phyloP scores from a whole-genome alignment of 2,797 vertebrate genomes.

The Peromyscus nudipes region DNA sequence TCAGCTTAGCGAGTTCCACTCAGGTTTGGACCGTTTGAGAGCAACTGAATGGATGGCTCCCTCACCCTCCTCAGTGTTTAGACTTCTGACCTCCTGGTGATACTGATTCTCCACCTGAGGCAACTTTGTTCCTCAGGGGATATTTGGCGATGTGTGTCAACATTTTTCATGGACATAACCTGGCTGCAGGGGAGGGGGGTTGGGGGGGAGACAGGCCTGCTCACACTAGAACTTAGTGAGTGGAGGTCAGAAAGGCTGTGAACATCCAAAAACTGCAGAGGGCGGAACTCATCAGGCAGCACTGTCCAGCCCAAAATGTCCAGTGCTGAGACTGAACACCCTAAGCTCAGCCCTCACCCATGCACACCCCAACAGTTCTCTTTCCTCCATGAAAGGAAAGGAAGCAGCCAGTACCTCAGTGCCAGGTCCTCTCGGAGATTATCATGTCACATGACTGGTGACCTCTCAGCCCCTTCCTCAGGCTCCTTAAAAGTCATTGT shows the following conservation, averaged over 20 bases:
- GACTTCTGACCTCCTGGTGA: not conserved
- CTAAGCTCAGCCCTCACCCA: not conserved
- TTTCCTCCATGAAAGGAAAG: not conserved
- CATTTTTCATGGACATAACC: not conserved
- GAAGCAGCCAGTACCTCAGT: no score
- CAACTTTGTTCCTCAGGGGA: not conserved
- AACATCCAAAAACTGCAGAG: not conserved
- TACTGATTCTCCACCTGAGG: not conserved
- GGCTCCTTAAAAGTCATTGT: not conserved
- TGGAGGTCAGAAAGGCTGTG: not conserved
- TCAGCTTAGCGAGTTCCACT: not conserved
- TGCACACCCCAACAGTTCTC: not conserved
- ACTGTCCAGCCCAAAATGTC: not conserved
- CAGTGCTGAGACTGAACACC: not conserved
- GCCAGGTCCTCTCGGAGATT: not conserved
- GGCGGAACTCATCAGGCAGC: no score
- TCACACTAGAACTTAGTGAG: not conserved
- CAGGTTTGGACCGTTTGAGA: not conserved
- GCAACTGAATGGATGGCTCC: not conserved
- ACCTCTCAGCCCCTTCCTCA: not conserved
- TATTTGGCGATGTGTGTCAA: not conserved
- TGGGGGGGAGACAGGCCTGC: no score
- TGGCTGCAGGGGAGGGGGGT: not conserved
- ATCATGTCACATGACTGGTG: not conserved
- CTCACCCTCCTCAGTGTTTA: not conserved